Percentiles rank a stretch among this genome's conserved stretches.
phyloP scores from a whole-genome alignment of 2,113 vertebrate genomes.

The Morone chrysops region DNA sequence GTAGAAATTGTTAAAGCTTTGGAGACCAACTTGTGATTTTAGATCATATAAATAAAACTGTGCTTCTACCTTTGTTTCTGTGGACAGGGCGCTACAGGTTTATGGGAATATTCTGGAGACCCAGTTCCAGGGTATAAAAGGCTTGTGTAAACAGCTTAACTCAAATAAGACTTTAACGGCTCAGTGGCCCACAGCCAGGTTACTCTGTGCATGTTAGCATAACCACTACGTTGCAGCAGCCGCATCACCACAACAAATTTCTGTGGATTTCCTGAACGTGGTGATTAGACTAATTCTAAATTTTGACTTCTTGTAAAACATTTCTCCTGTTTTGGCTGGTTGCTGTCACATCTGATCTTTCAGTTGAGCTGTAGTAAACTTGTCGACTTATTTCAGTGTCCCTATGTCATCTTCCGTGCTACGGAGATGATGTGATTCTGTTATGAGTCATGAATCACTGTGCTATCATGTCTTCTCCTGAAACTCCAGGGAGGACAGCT shows the following conservation, averaged over 20 bases:
- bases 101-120: slow-evolving; percentile 22
- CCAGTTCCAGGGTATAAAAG: slow-evolving; percentile 38
- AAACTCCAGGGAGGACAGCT: slow-evolving; percentile 65
- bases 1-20: not conserved
- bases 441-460: slow-evolving; percentile 65
- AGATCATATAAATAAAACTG: not conserved
- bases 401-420: slow-evolving; percentile 53
- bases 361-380: slow-evolving; percentile 54
- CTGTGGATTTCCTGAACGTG: slow-evolving; percentile 7
- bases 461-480: slow-evolving; percentile 67
- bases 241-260: slow-evolving; percentile 22
- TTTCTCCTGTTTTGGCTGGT: slow-evolving; percentile 19
- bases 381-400: slow-evolving; percentile 59
- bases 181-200: slow-evolving; percentile 43
- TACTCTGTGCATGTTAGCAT: not conserved
- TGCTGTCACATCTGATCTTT: slow-evolving; percentile 48
- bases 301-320: slow-evolving; percentile 35
- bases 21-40: not conserved
- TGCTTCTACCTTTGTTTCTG: not conserved
- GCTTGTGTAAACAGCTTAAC: slow-evolving; percentile 55
- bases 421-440: slow-evolving; percentile 65
- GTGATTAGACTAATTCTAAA: slow-evolving; percentile 29
- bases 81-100: slow-evolving; percentile 4
- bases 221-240: not conserved
- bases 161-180: slow-evolving; percentile 44